These are phyloP conservation scores for Pholis gunnellus DNA, from an alignment of 2,113 vertebrate species.

Conservation along the genomic window DNA sequence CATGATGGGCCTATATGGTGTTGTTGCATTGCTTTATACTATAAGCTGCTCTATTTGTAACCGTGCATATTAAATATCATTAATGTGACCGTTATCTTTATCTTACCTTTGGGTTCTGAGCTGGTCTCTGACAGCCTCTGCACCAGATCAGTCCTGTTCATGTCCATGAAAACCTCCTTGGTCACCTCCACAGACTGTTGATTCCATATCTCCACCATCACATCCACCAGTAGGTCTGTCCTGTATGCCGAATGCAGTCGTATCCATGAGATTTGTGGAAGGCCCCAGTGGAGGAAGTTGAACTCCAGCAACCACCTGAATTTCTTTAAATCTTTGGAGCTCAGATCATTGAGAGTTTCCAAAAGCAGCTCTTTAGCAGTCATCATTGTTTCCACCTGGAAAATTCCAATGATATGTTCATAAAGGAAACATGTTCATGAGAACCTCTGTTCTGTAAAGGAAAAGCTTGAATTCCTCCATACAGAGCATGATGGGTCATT, in stretches of 20 bases:
- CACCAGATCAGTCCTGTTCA: slow-evolving; percentile 27
- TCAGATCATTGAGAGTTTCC: neutral
- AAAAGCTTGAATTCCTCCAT: too few relatives aligned
- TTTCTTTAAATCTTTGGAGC: neutral
- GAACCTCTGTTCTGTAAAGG: too few relatives aligned
- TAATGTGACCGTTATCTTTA: neutral
- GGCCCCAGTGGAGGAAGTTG: neutral
- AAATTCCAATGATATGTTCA: neutral
- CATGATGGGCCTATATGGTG: too few relatives aligned
- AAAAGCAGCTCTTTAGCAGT: slow-evolving; percentile 10
- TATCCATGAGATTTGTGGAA: neutral
- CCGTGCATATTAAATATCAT: too few relatives aligned
- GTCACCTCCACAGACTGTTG: slow-evolving; percentile 11
- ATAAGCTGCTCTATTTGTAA: too few relatives aligned
- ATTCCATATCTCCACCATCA: neutral
- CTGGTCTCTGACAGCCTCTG: neutral
- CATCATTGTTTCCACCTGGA: neutral
- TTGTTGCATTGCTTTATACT: too few relatives aligned
- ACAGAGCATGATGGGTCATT: too few relatives aligned
- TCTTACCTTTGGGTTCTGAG: neutral
- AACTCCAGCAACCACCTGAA: slow-evolving; percentile 10
- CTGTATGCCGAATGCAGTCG: rapidly evolving
- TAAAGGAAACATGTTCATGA: neutral
- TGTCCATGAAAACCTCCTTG: slow-evolving; percentile 8
- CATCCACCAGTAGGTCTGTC: rapidly evolving